phyloP scores from a whole-genome alignment of 2,797 vertebrate genomes.

The Eospalax fontanierii region DNA sequence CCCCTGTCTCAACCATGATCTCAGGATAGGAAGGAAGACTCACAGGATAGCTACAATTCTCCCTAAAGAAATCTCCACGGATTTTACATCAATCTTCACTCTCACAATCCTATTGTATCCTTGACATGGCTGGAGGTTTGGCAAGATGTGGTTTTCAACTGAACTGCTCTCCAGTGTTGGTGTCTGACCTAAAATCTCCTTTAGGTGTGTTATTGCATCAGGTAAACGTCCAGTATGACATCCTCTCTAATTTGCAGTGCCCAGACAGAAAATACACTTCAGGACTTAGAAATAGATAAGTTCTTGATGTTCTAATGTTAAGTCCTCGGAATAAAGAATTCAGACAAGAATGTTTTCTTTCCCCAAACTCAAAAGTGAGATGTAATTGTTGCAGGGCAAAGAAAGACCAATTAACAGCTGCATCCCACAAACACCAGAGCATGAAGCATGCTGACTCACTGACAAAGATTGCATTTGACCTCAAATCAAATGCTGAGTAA shows the following conservation, averaged over 20 bases:
- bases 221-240: background rate
- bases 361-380: background rate
- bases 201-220: background rate
- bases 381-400: background rate
- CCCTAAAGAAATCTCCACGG: conserved; percentile 1
- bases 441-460: background rate
- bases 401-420: background rate
- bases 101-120: background rate
- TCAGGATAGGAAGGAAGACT: background rate
- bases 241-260: conserved; percentile 32
- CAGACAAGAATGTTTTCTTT: background rate
- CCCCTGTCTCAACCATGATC: background rate
- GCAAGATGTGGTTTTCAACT: conserved; percentile 25
- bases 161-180: conserved; percentile 1
- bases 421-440: background rate
- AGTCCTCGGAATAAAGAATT: conserved; percentile 1
- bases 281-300: conserved; percentile 19
- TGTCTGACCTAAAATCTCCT: background rate
- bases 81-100: background rate
- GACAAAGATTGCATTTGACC: background rate
- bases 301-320: background rate
- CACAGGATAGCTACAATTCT: background rate
- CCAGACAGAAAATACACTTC: background rate
- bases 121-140: background rate
- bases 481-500: conserved; percentile 4